Evolutionary conservation across 2,888 invertebrate species (phyloP).

Genomic region (Himalopsyche kuldschensis): DNA sequence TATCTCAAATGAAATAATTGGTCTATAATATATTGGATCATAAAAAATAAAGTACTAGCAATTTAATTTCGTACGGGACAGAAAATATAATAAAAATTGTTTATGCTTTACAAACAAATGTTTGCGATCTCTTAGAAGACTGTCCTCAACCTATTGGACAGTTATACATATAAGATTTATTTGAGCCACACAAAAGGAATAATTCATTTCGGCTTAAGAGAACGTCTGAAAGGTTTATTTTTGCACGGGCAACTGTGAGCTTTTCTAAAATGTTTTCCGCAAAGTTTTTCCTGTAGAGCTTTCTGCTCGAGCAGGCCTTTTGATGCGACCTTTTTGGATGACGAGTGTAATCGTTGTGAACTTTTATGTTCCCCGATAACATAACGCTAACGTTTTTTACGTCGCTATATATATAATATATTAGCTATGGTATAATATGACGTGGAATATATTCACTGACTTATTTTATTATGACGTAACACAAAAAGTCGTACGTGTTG

Average conservation of each 20-base stretch:
- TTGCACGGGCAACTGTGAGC: not conserved
- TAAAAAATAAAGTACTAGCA: too few species aligned
- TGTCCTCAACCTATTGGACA: slow-evolving; percentile 5
- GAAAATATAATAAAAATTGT: too few species aligned
- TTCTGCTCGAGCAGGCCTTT: not conserved
- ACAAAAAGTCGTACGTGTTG: too few species aligned
- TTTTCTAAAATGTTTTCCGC: not conserved
- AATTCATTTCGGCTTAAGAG: slow-evolving; percentile 29
- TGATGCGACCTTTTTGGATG: slow-evolving; percentile 16
- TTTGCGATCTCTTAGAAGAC: not conserved
- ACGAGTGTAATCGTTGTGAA: slow-evolving; percentile 23
- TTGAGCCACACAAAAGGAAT: slow-evolving; percentile 25
- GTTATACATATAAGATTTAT: slow-evolving; percentile 24
- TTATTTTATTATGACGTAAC: too few species aligned
- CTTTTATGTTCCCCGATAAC: slow-evolving; percentile 8
- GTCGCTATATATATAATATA: not conserved
- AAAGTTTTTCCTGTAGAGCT: not conserved
- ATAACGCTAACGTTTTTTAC: not conserved
- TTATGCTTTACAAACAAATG: too few species aligned
- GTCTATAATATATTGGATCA: too few species aligned
- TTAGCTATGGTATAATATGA: not conserved
- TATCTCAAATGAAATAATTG: too few species aligned
- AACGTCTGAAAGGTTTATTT: slow-evolving; percentile 25
- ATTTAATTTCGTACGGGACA: too few species aligned
- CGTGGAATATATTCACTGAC: not conserved